Percentiles rank a stretch among this genome's conserved stretches.
Conservation (phyloP, 2,113 vertebrate species). For the Glaucomys volans region DNA sequence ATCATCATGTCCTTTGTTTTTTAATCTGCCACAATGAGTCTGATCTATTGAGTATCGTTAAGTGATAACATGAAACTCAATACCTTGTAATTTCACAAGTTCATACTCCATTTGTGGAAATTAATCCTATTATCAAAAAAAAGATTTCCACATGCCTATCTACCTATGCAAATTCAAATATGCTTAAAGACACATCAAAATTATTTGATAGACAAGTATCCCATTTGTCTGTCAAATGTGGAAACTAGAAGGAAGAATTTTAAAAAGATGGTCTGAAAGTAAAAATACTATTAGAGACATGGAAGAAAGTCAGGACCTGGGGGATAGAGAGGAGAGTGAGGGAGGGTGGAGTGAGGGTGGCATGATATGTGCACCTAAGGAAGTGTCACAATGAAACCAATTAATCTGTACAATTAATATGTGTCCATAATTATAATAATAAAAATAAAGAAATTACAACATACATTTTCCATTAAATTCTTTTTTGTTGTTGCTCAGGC, state of each 20-base stretch:
- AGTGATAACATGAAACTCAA: not conserved
- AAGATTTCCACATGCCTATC: not conserved
- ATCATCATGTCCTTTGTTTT: not conserved
- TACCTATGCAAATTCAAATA: not conserved
- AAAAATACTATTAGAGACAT: too few relatives aligned
- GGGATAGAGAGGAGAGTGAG: too few relatives aligned
- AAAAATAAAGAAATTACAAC: not conserved
- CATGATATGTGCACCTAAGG: too few relatives aligned
- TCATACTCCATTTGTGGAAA: not conserved
- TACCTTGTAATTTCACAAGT: not conserved
- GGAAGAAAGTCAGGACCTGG: too few relatives aligned
- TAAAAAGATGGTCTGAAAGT: too few relatives aligned
- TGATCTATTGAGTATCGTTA: not conserved
- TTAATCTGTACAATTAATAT: too few relatives aligned
- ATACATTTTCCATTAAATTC: not conserved
- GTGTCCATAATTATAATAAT: not conserved
- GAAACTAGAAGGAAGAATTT: too few relatives aligned
- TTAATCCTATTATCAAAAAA: not conserved
- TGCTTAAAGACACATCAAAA: not conserved
- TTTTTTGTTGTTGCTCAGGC: not conserved
- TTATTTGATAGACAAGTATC: too few relatives aligned
- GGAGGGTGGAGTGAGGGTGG: too few relatives aligned
- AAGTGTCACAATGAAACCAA: too few relatives aligned
- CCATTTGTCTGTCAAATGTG: too few relatives aligned
- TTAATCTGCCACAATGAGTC: not conserved